Percentiles rank a stretch among this genome's conserved stretches.
phyloP scores from a whole-genome alignment of 2,797 vertebrate species.

The Nothura maculosa region DNA sequence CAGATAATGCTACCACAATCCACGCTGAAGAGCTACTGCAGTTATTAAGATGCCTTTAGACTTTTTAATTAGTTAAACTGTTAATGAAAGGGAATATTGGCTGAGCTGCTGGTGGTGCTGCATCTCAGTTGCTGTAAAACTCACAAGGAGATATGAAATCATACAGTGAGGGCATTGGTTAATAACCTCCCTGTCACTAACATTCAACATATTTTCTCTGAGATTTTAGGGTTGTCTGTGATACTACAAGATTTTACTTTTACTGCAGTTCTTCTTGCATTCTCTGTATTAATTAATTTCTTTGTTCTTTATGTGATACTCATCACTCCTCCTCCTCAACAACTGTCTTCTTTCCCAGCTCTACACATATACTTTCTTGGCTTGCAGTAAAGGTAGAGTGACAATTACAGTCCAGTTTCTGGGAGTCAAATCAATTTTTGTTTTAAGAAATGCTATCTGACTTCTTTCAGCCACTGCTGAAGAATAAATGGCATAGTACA shows the following conservation, averaged over 20 bases:
- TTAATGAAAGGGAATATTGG: not conserved
- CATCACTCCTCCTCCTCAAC: not conserved
- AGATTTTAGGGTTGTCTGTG: not conserved
- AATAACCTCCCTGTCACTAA: not conserved
- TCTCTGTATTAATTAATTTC: not conserved
- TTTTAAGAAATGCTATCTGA: not conserved
- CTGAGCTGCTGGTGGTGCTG: not conserved
- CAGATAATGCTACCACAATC: not conserved
- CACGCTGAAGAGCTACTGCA: not conserved
- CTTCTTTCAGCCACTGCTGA: not conserved
- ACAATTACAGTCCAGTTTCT: not conserved
- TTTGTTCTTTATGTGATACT: not conserved
- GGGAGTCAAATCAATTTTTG: not conserved
- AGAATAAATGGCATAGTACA: not conserved
- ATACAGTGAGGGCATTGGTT: not conserved
- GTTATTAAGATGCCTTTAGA: not conserved
- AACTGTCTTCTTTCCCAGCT: not conserved
- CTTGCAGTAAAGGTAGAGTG: not conserved
- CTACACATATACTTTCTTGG: not conserved
- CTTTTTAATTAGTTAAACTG: constrained; percentile 44
- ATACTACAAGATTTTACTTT: not conserved
- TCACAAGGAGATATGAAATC: not conserved
- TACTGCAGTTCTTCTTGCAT: not conserved
- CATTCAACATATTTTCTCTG: not conserved
- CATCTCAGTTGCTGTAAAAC: not conserved